Percentiles rank a stretch among this genome's conserved stretches.
Evolutionary conservation across 2,797 vertebrate genomes (phyloP).

Genomic region (Glyptemys insculpta): DNA sequence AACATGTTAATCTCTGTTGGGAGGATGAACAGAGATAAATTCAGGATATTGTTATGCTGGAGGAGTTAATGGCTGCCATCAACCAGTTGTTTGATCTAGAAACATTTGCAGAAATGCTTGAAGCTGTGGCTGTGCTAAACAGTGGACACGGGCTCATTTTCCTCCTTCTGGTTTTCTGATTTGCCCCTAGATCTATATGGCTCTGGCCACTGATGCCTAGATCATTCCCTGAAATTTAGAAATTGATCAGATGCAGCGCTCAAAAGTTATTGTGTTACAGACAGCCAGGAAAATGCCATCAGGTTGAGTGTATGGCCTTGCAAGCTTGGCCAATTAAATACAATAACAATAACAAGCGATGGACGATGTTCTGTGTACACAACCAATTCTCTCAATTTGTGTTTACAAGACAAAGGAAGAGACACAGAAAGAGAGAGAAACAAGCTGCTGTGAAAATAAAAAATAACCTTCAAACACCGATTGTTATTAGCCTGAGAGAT

Average conservation of each 20-base stretch:
- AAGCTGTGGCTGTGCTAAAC: background rate
- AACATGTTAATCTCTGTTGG: background rate
- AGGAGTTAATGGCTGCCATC: background rate
- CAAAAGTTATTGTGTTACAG: background rate
- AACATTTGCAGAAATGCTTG: background rate
- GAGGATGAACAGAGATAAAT: background rate
- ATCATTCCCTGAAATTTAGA: background rate
- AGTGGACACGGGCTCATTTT: background rate
- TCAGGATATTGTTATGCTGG: background rate
- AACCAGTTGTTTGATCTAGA: background rate
- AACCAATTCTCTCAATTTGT: constrained; percentile 10
- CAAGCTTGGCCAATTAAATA: constrained; percentile 32
- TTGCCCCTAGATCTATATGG: background rate
- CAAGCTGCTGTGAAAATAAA: background rate
- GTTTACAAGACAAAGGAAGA: constrained; percentile 56
- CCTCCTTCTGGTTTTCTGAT: background rate
- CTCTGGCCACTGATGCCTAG: background rate
- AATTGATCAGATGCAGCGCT: background rate
- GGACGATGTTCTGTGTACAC: constrained; percentile 42
- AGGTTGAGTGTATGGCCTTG: background rate
- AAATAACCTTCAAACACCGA: constrained; percentile 24
- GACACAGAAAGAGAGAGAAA: background rate
- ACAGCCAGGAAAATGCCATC: background rate
- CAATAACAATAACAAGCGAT: constrained; percentile 25
- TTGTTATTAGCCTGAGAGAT: constrained; percentile 18